Evolutionary conservation across 2,113 vertebrate species (phyloP).

Genomic region (Marcusenius ussheri): DNA sequence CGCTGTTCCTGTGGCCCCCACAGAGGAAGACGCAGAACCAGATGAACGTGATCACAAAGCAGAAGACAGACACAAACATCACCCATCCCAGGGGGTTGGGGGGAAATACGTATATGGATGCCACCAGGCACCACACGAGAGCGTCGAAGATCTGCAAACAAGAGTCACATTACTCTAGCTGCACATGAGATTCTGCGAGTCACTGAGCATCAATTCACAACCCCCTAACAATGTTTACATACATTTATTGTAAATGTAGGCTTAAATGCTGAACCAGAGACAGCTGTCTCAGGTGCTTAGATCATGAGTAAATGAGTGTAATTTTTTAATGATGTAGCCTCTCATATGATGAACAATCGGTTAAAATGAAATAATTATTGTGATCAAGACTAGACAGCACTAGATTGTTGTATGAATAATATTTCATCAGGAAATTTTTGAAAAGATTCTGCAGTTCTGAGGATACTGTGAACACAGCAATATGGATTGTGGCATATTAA

Average conservation of each 20-base stretch:
- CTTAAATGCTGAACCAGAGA: not conserved
- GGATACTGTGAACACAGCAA: not conserved
- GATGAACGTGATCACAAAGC: conserved; percentile 62
- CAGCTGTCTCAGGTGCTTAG: not conserved
- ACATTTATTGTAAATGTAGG: not conserved
- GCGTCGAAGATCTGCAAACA: conserved; percentile 60
- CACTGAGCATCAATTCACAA: too few species aligned
- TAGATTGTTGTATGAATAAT: not conserved
- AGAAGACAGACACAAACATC: conserved; percentile 74
- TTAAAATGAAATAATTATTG: not conserved
- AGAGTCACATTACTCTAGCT: not conserved
- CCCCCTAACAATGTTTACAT: not conserved
- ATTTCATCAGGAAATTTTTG: not conserved
- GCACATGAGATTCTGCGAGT: not conserved
- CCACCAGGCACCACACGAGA: conserved; percentile 73
- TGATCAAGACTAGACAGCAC: not conserved
- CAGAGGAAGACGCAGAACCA: conserved; percentile 60
- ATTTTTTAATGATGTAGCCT: not conserved
- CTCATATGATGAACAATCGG: not conserved
- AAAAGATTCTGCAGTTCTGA: not conserved
- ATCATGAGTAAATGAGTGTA: not conserved
- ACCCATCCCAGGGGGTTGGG: conserved; percentile 66
- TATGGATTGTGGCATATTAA: not conserved
- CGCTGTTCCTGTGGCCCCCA: conserved; percentile 50
- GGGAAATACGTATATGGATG: conserved; percentile 50